Percentiles rank a stretch among this genome's conserved stretches.
Evolutionary conservation across 2,113 vertebrate species (phyloP).

Genomic region (Ictalurus punctatus): DNA sequence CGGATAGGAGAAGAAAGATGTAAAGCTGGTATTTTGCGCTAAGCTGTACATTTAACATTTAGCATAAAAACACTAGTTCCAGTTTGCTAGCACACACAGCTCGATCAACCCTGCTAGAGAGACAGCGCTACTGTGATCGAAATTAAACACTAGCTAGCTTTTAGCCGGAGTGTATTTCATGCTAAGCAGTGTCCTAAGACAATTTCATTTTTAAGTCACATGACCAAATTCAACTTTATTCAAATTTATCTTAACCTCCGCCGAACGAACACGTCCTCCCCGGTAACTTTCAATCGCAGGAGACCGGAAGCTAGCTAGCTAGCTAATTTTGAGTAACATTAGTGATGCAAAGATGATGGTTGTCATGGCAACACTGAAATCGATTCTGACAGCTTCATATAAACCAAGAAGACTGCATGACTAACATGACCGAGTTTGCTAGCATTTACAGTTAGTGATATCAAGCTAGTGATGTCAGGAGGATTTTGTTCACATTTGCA

Average conservation of each 20-base stretch:
- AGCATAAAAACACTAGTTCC: no score
- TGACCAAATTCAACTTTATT: background rate
- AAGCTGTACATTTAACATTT: no score
- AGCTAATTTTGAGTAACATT: background rate
- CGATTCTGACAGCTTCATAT: background rate
- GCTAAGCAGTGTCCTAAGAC: no score
- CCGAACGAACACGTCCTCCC: background rate
- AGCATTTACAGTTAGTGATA: background rate
- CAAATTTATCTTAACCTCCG: background rate
- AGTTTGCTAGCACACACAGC: no score
- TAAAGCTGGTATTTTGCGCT: no score
- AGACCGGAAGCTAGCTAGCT: background rate
- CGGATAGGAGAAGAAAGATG: no score
- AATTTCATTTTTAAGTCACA: no score
- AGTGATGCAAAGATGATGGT: background rate
- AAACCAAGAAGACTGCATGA: background rate
- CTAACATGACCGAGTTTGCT: background rate
- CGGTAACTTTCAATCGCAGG: background rate
- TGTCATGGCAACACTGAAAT: background rate
- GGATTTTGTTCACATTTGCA: background rate
- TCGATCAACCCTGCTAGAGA: no score
- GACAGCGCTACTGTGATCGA: no score
- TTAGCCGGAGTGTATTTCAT: no score
- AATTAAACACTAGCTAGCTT: no score
- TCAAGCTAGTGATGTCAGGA: background rate